phyloP scores from a whole-genome alignment of 2,797 vertebrate species.

The Pantherophis vulpinus region DNA sequence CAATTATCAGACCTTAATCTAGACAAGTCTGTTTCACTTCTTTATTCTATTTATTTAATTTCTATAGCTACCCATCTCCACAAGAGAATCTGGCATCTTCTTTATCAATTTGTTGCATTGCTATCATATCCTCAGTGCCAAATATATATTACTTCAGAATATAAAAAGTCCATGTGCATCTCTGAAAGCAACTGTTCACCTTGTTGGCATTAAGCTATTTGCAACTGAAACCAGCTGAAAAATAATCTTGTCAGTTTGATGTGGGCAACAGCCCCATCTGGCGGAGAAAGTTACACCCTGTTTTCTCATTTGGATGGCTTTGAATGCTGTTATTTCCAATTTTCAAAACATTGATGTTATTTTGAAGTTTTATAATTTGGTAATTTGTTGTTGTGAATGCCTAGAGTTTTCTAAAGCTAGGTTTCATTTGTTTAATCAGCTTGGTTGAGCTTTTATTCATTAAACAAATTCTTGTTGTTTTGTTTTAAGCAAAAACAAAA shows the following conservation, averaged over 20 bases:
- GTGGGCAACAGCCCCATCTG: conserved; percentile 29
- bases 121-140: neutral
- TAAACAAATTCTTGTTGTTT: no score
- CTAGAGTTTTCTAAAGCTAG: neutral
- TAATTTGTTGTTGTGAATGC: neutral
- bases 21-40: neutral
- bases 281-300: neutral
- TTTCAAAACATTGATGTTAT: neutral
- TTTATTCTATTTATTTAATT: neutral
- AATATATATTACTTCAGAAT: neutral
- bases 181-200: neutral
- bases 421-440: neutral
- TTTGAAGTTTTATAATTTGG: neutral
- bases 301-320: neutral
- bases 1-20: neutral
- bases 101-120: neutral
- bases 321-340: neutral
- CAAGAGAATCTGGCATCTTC: neutral
- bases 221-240: neutral
- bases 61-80: neutral
- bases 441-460: neutral
- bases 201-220: neutral
- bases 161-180: neutral
- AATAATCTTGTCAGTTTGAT: neutral
- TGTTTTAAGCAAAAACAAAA: neutral